Conservation (phyloP, 2,113 vertebrate species). For the Pedionomus torquatus region DNA sequence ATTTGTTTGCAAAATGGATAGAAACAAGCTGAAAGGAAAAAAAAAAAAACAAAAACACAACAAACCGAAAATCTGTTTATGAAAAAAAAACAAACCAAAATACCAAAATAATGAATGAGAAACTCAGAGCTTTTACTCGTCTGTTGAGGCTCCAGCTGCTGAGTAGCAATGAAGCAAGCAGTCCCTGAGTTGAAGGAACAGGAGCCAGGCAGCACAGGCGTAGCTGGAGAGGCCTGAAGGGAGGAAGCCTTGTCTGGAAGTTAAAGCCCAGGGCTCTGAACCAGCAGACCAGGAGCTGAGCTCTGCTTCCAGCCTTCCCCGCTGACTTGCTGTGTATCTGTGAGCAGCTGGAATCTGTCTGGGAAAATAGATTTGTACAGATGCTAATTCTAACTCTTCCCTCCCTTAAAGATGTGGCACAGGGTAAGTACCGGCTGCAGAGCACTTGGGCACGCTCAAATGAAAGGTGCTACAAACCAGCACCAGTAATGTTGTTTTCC, state of each 20-base stretch:
- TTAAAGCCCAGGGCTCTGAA: neutral
- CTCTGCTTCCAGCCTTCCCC: slow-evolving; percentile 11
- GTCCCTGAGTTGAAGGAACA: neutral
- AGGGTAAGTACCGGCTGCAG: neutral
- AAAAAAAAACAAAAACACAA: neutral
- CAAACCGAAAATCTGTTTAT: too few relatives aligned
- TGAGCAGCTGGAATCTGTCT: slow-evolving; percentile 18
- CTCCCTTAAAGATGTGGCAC: neutral
- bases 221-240: neutral
- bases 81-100: neutral
- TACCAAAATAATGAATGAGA: neutral
- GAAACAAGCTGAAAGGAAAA: neutral
- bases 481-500: neutral
- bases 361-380: neutral
- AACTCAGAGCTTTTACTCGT: neutral
- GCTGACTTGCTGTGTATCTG: neutral
- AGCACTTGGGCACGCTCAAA: neutral
- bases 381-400: neutral
- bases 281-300: neutral
- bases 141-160: neutral
- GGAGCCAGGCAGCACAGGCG: neutral
- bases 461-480: neutral
- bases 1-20: neutral
- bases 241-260: neutral
- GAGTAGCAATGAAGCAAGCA: neutral